A percentile compares a stretch with the other conserved stretches of the same genome.
Evolutionary conservation across 1,140 invertebrate genomes (phyloP).

Genomic region (Eumaeus atala): DNA sequence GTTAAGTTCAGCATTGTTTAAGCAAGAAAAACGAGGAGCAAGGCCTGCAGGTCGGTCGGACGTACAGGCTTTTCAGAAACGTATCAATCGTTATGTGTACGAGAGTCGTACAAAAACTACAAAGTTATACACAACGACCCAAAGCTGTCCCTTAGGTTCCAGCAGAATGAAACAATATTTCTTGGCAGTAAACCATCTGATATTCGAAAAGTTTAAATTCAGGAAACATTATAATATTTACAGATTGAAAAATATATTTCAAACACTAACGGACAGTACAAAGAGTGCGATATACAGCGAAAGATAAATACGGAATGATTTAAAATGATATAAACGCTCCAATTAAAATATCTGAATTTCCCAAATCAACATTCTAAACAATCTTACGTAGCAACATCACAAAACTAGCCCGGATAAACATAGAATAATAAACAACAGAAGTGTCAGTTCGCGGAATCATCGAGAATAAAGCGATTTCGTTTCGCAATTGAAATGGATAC

Average conservation of each 20-base stretch:
- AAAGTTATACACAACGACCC: too few species aligned
- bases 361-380: constrained; percentile 41
- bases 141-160: too few species aligned
- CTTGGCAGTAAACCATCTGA: too few species aligned
- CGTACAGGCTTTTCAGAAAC: too few species aligned
- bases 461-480: constrained; percentile 57
- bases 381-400: constrained; percentile 35
- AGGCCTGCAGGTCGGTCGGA: too few species aligned
- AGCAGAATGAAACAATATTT: too few species aligned
- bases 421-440: constrained; percentile 66
- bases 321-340: constrained; percentile 18
- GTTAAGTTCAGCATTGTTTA: too few species aligned
- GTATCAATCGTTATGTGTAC: too few species aligned
- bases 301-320: constrained; percentile 15
- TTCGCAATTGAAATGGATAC: constrained; percentile 63
- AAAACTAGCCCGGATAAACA: constrained; percentile 59
- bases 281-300: constrained; percentile 1
- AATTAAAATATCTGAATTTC: constrained; percentile 32
- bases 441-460: constrained; percentile 62
- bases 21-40: too few species aligned
- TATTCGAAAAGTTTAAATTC: too few species aligned
- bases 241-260: not conserved
- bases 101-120: too few species aligned
- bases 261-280: not conserved
- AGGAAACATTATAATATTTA: not conserved